These are phyloP conservation scores for Tipula lateralis DNA, from an alignment of 2,888 invertebrate genomes.

Conservation along the genomic window DNA sequence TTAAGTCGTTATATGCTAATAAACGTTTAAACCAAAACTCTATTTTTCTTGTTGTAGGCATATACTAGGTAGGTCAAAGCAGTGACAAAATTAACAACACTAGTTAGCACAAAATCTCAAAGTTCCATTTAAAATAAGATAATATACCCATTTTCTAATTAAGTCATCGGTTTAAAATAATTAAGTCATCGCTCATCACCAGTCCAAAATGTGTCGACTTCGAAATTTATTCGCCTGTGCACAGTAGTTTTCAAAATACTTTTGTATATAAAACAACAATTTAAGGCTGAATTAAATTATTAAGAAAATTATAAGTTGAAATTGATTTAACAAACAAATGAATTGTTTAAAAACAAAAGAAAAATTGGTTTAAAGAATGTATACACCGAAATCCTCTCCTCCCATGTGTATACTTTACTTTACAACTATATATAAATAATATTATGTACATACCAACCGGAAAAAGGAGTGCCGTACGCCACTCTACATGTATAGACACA, in stretches of 20 bases:
- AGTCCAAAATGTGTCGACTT: not conserved
- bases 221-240: not conserved
- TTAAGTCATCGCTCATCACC: not conserved
- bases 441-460: not conserved
- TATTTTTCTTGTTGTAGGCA: no score
- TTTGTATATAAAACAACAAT: not conserved
- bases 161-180: no score
- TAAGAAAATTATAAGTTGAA: not conserved
- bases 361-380: not conserved
- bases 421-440: not conserved
- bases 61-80: no score
- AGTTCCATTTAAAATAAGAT: no score
- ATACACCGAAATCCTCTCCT: not conserved
- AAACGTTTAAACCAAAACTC: no score
- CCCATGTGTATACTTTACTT: no score
- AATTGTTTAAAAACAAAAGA: not conserved
- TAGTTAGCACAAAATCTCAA: no score
- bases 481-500: not conserved
- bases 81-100: no score
- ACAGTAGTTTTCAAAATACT: not conserved
- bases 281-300: not conserved
- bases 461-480: not conserved
- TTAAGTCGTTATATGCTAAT: no score
- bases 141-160: no score
- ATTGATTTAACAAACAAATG: not conserved